A percentile compares a stretch with the other conserved stretches of the same genome.
Conservation (phyloP, 2,113 vertebrate species). For the Amazona guildingii region DNA sequence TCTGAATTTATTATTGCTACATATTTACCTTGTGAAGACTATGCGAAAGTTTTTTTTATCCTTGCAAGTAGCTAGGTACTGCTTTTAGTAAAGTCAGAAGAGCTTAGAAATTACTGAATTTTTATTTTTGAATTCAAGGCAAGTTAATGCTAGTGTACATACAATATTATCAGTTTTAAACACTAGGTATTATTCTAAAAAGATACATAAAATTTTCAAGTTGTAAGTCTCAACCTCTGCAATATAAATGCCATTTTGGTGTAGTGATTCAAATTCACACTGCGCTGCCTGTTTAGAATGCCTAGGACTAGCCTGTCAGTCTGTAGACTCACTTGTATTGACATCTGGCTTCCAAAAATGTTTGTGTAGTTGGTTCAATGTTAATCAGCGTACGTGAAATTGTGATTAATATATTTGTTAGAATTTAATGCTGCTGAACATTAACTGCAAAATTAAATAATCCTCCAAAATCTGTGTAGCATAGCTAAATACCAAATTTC, state of each 20-base stretch:
- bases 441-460: not conserved
- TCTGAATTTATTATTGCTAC: not conserved
- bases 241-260: not conserved
- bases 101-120: not conserved
- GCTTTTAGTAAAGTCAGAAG: not conserved
- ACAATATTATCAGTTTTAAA: not conserved
- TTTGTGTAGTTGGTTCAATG: not conserved
- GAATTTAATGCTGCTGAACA: not conserved
- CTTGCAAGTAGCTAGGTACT: not conserved
- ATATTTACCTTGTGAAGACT: not conserved
- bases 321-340: not conserved
- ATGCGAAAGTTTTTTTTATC: not conserved
- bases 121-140: not conserved
- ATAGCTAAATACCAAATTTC: not conserved
- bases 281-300: not conserved
- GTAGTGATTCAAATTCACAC: not conserved
- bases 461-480: not conserved
- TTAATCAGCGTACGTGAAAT: not conserved
- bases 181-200: not conserved
- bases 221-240: not conserved
- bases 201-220: not conserved
- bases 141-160: not conserved
- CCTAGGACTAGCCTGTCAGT: not conserved
- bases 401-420: not conserved
- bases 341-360: not conserved